These are phyloP conservation scores for Conomelus anceps DNA, from an alignment of 2,888 invertebrate species.

Conservation along the genomic window DNA sequence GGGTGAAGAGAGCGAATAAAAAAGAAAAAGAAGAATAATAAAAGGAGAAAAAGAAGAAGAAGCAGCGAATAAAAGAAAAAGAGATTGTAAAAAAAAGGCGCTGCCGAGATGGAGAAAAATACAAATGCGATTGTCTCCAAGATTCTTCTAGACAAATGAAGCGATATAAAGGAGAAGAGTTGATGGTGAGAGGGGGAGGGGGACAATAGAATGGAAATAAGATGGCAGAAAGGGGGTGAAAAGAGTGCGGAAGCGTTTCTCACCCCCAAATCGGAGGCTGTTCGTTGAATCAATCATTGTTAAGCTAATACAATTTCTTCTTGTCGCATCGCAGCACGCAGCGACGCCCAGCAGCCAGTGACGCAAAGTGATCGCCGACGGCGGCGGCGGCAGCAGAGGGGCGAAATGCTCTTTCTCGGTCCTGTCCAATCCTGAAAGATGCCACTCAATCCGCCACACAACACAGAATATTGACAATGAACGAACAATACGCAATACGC, in stretches of 20 bases:
- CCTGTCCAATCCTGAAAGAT: neutral
- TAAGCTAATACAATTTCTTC: neutral
- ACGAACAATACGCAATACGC: too few species aligned
- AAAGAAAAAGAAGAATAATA: neutral
- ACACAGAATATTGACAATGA: neutral
- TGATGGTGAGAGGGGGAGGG: neutral
- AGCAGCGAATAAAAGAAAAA: neutral
- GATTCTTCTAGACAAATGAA: neutral
- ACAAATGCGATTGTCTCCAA: neutral
- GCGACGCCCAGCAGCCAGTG: neutral
- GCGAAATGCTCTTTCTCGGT: neutral
- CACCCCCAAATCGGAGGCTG: neutral
- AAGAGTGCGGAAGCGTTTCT: neutral
- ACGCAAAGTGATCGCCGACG: neutral
- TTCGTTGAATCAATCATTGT: neutral
- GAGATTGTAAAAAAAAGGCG: neutral
- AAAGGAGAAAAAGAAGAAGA: neutral
- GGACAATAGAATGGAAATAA: neutral
- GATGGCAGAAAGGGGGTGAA: neutral
- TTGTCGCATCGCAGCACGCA: neutral
- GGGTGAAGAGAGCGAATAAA: neutral
- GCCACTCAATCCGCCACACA: neutral
- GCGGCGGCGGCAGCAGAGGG: too few species aligned
- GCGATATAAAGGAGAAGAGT: too few species aligned
- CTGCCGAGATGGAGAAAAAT: neutral